Conservation (phyloP, 2,797 vertebrate genomes). For the Sorex maritimensis region DNA sequence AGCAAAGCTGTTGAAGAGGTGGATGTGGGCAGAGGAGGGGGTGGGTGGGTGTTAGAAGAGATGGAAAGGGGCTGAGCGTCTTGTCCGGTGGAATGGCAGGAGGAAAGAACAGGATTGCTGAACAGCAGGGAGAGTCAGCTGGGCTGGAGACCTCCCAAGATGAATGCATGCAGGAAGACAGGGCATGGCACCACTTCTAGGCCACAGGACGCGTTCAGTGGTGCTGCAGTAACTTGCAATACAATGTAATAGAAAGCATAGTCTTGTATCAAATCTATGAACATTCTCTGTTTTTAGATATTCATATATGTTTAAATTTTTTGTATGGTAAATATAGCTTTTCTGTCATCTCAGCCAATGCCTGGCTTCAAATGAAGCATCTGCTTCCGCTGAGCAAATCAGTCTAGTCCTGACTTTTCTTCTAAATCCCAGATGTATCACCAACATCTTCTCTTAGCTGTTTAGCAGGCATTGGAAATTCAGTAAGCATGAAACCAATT, state of each 20-base stretch:
- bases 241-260: no score
- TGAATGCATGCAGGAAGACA: background rate
- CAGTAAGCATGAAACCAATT: background rate
- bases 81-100: background rate
- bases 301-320: no score
- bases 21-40: background rate
- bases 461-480: background rate
- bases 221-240: no score
- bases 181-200: background rate
- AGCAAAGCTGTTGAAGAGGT: constrained; percentile 26
- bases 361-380: background rate
- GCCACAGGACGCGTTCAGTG: background rate
- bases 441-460: background rate
- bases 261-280: no score
- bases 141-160: background rate
- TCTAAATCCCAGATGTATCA: background rate
- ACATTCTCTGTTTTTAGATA: no score
- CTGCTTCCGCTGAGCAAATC: background rate
- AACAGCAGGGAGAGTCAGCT: background rate
- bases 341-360: background rate
- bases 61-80: background rate
- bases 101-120: background rate
- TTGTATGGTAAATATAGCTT: background rate
- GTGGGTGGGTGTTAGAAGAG: background rate
- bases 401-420: background rate